phyloP scores from a whole-genome alignment of 2,113 vertebrate genomes.

The Origma solitaria region DNA sequence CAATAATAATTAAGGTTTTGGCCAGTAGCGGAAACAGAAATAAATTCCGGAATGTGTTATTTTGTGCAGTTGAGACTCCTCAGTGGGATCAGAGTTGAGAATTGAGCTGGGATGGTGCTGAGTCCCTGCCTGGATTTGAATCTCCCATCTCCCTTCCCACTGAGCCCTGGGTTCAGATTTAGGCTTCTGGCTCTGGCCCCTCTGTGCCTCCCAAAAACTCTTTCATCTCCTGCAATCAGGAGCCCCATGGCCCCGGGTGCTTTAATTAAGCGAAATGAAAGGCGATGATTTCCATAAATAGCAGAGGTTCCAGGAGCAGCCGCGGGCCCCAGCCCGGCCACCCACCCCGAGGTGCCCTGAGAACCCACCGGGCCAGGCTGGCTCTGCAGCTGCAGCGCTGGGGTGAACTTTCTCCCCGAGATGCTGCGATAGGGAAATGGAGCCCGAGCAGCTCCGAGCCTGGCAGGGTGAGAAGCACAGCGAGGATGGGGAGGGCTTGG shows the following conservation, averaged over 20 bases:
- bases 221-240: constrained; percentile 31
- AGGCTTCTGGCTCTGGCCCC: constrained; percentile 7
- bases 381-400: not conserved
- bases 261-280: constrained; percentile 61
- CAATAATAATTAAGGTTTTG: not conserved
- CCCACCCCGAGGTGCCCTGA: not conserved
- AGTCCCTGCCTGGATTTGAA: not conserved
- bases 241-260: not conserved
- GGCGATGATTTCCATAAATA: constrained; percentile 38
- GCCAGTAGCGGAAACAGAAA: not conserved
- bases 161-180: not conserved
- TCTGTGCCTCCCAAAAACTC: not conserved
- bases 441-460: not conserved
- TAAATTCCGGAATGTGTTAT: not conserved
- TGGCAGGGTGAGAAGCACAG: not conserved
- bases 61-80: not conserved
- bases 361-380: not conserved
- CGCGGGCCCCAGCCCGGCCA: not conserved
- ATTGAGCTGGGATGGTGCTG: not conserved
- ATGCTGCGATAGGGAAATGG: not conserved
- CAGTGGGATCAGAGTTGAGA: not conserved
- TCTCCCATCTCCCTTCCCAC: not conserved
- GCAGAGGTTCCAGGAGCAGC: constrained; percentile 24
- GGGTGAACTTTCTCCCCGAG: not conserved
- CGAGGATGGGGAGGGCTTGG: not conserved